A percentile compares a stretch with the other conserved stretches of the same genome.
Conservation (phyloP, 2,797 vertebrate species). For the Arnoldichthys spilopterus region DNA sequence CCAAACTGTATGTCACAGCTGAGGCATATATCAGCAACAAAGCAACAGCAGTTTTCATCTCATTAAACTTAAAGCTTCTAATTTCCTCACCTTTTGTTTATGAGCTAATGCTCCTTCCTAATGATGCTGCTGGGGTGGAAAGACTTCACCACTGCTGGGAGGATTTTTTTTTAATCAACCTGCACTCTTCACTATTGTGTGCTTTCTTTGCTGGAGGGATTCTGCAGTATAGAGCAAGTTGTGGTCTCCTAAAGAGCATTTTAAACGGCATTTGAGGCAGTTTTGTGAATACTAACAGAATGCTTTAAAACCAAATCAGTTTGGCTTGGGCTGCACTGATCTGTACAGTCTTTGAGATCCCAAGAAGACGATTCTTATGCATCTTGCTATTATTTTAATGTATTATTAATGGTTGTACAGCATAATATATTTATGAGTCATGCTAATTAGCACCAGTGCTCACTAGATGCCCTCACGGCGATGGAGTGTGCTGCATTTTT, state of each 20-base stretch:
- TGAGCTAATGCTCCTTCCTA: conserved; percentile 55
- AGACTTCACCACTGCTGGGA: conserved; percentile 33
- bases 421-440: conserved; percentile 12
- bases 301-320: neutral
- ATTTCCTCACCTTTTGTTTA: conserved; percentile 53
- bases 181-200: conserved; percentile 1
- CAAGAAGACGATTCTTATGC: neutral
- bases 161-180: conserved; percentile 9
- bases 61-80: conserved; percentile 65
- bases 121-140: conserved; percentile 49
- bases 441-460: neutral
- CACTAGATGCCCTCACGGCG: neutral
- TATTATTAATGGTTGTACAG: neutral
- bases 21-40: conserved; percentile 47
- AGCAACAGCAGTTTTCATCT: conserved; percentile 66
- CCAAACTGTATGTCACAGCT: conserved; percentile 44
- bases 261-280: neutral
- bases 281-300: neutral
- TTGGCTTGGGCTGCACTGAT: neutral
- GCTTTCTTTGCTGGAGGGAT: conserved; percentile 19
- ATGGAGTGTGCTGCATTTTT: neutral
- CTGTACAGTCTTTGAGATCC: neutral
- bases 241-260: neutral
- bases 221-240: neutral
- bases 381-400: neutral